Conservation (phyloP, 2,797 vertebrate genomes). For the Clamator glandarius region DNA sequence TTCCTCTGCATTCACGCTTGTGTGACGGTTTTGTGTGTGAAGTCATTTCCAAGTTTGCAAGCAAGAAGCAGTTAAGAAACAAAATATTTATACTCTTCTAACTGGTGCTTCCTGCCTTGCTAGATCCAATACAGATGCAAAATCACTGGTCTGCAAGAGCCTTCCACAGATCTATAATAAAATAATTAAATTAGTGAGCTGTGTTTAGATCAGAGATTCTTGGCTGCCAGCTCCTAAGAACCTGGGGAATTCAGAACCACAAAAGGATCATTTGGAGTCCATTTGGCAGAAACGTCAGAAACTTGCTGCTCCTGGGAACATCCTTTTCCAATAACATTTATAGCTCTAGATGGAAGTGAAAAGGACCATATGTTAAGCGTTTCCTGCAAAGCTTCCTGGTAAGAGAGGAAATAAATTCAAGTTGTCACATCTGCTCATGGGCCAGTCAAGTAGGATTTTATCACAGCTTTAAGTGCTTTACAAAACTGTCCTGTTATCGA, state of each 20-base stretch:
- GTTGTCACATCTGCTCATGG: constrained; percentile 92
- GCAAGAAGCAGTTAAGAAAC: constrained; percentile 75
- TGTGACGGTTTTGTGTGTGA: constrained; percentile 62
- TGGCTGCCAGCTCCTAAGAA: constrained; percentile 84
- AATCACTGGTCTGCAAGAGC: constrained; percentile 77
- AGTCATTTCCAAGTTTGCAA: constrained; percentile 75
- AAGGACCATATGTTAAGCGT: constrained; percentile 90
- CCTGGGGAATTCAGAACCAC: constrained; percentile 81
- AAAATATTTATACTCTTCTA: constrained; percentile 80
- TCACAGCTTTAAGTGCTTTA: constrained; percentile 91
- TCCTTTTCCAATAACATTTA: constrained; percentile 88
- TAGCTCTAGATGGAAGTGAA: constrained; percentile 83
- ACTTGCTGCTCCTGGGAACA: constrained; percentile 85
- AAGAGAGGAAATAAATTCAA: constrained; percentile 91
- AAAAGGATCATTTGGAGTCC: constrained; percentile 85
- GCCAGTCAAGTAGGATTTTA: constrained; percentile 91
- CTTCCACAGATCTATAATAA: constrained; percentile 83
- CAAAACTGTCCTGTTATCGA: constrained; percentile 89
- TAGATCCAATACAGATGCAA: constrained; percentile 83
- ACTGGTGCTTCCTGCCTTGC: constrained; percentile 71
- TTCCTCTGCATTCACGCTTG: constrained; percentile 49
- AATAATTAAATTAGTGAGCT: constrained; percentile 91
- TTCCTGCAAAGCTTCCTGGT: constrained; percentile 90
- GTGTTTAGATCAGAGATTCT: constrained; percentile 83
- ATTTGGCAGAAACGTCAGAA: constrained; percentile 85